Base-by-base conservation (phyloP, 2,797 vertebrate species). In the Melanotaenia trifasciata region DNA sequence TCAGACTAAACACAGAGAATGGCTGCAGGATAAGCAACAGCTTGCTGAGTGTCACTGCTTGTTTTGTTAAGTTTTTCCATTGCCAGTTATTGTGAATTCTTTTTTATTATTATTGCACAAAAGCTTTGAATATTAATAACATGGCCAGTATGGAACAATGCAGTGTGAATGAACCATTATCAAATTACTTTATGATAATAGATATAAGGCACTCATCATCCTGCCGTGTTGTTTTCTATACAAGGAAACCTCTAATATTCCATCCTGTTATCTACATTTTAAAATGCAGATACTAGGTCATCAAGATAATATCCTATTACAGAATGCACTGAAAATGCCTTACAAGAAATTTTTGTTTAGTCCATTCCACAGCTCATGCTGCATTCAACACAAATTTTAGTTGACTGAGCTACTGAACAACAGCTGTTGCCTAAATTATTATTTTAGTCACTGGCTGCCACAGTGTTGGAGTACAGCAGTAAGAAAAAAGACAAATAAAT, bases 401-500 rank as follows among this genome's bases (percentile, higher is more conserved):
- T 64, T 80, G 57, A 2, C 24, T 43, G 60, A 76, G 67, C 58
- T n/a, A 12, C 53, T 51, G 62, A 70, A 66, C 64, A 70, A 72
- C 54, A 57, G n/a, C 61, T 26, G 40, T 54, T 10, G 8, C 32
- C 57, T 62, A 67, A 57, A 79, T 76, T 47, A 14, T 76, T 84
- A 76, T 81, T 62, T 56, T 43, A 76, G 59, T 26, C 24, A 7
- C 62, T 70, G 47, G 9, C 62, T 73, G 47, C 32, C 13, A 9
- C 56, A 35, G 32, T 33, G 47, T 74, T 66, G 67, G 65, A 67
- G 68, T 32, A 57, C 50, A 74, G 58, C 83, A 73, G 70, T 50
- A 70, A 70, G 63, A 35, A 64, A 81, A 74, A 32, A 65, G 81
- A 74, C 75, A 83, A 32, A 65, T 76, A 64, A 84, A 80, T 81